phyloP scores from a whole-genome alignment of 2,888 invertebrate species.

The Aleiodes testaceus region DNA sequence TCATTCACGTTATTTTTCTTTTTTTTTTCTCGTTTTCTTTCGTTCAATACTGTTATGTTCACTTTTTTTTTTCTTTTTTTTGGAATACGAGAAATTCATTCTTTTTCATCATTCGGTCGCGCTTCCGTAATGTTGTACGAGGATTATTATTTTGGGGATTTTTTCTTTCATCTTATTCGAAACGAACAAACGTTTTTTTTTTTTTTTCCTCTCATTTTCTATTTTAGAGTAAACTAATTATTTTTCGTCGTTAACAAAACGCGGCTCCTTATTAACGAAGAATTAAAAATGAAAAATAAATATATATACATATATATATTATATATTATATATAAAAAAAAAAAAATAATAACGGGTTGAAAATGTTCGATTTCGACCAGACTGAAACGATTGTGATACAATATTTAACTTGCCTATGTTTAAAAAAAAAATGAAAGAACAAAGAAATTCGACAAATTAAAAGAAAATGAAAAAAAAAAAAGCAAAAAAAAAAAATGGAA shows the following conservation, averaged over 20 bases:
- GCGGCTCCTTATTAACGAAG: slow-evolving; percentile 61
- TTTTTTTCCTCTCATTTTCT: no score
- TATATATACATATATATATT: background rate
- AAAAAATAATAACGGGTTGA: slow-evolving; percentile 61
- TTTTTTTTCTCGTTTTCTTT: no score
- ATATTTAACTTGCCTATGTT: slow-evolving; percentile 73
- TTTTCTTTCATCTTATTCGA: no score
- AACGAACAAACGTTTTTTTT: no score
- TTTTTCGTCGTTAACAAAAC: slow-evolving; percentile 40
- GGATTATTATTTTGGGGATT: no score
- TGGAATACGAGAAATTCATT: background rate
- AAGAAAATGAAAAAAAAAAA: slow-evolving; percentile 41
- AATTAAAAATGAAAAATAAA: background rate
- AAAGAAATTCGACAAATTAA: slow-evolving; percentile 33
- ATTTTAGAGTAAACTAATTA: no score
- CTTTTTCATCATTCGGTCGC: slow-evolving; percentile 17
- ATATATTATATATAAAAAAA: slow-evolving; percentile 9
- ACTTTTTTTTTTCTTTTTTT: background rate
- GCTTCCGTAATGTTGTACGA: no score
- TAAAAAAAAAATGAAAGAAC: slow-evolving; percentile 55
- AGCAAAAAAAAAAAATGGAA: slow-evolving; percentile 39
- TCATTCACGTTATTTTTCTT: slow-evolving; percentile 29
- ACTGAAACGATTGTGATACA: slow-evolving; percentile 73
- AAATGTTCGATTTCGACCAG: slow-evolving; percentile 72
- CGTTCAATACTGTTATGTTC: slow-evolving; percentile 24